Evolutionary conservation across 2,888 invertebrate species (phyloP), one percentile per base, ranked within the genome.

Genomic region (Cantharis nigra): DNA sequence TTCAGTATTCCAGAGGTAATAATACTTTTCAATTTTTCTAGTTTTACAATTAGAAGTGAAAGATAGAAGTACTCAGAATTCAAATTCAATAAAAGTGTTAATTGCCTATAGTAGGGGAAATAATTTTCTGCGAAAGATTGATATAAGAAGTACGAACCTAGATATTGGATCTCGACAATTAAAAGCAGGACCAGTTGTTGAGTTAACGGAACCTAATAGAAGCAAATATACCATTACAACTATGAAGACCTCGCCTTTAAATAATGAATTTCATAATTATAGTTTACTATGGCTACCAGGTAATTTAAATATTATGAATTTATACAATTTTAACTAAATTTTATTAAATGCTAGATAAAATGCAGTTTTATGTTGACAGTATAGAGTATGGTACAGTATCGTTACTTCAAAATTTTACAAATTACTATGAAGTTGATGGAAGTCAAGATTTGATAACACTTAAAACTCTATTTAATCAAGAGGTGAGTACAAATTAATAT

Each of bases 251-350:
- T 80, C 73, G 2, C 80, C 85, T 0, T 92, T 92, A 91, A 91
- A 91, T 9, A 89, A 91, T 5, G 89, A 90, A 10, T 93, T 91
- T 85, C 95, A 95, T 82, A 88, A 88, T 0, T 95, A 92, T 84
- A 90, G 90, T 9, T 75, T 94, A 0, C 90, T 91, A 72, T 96
- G 95, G 95, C 90, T 89, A 10, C 91, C 91, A 83, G 90, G 92
- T 92, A 49, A 26, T 65, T 20, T 23, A 10, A 14, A 16, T 2
- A 63, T 11, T 5, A 28, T 30, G 5, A 64, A 18, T 16, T n/a
- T 70, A n/a, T 14, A 67, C 16, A n/a, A 9, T 10, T 23, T 26
- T 26, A 28, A 16, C 9, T 5, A 30, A 18, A 49, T 18, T 16
- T 30, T 26, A 30, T 26, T 30, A 10, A 11, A 14, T 13, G 1